Conservation (phyloP, 2,888 invertebrate genomes). For the Dascillus cervinus region DNA sequence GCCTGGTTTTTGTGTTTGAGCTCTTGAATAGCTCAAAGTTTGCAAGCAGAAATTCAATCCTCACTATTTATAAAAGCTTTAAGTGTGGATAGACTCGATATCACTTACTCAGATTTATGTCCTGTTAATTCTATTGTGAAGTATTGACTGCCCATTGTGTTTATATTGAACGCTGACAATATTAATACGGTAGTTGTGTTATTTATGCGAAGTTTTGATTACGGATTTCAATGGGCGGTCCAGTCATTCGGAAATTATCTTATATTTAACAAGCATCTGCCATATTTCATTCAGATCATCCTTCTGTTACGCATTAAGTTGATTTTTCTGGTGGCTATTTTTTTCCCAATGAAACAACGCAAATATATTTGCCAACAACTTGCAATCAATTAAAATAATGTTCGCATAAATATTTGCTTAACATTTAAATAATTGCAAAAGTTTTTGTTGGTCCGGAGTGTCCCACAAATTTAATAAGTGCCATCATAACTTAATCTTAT, state of each 20-base stretch:
- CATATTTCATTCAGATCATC: too few relatives aligned
- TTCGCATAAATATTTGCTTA: too few relatives aligned
- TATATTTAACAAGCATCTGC: conserved; percentile 35
- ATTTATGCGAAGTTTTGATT: conserved; percentile 34
- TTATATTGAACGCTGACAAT: conserved; percentile 40
- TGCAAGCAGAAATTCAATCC: conserved; percentile 29
- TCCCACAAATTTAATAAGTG: too few relatives aligned
- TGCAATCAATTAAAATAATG: too few relatives aligned
- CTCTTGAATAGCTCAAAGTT: conserved; percentile 33
- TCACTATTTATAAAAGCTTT: conserved; percentile 20
- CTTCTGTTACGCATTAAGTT: too few relatives aligned
- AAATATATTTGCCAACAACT: too few relatives aligned
- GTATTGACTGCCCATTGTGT: conserved; percentile 39
- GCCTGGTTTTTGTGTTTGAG: conserved; percentile 36
- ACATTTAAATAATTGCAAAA: too few relatives aligned
- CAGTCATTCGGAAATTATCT: conserved; percentile 34
- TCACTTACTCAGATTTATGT: conserved; percentile 40
- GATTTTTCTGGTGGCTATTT: too few relatives aligned
- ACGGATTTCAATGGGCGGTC: conserved; percentile 34
- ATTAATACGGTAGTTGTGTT: conserved; percentile 32
- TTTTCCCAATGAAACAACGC: too few relatives aligned
- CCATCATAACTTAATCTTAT: too few relatives aligned
- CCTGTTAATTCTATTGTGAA: conserved; percentile 39
- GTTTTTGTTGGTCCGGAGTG: too few relatives aligned
- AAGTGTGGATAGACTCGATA: conserved; percentile 34